phyloP scores from a whole-genome alignment of 2,113 vertebrate genomes.

The Limnothrissa miodon region DNA sequence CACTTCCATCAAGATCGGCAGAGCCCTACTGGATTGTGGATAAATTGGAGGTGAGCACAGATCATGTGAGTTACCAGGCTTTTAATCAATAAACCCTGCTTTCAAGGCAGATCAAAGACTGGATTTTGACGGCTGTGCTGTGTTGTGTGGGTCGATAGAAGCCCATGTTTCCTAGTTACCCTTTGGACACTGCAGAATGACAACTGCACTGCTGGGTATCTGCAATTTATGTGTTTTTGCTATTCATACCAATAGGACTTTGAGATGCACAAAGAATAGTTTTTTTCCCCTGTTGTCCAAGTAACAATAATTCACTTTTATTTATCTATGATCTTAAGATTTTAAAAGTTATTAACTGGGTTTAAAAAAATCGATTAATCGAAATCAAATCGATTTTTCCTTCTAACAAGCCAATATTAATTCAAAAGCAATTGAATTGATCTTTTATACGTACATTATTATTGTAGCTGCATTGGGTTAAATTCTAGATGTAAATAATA shows the following conservation, averaged over 20 bases:
- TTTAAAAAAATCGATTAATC: no score
- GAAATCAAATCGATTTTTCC: no score
- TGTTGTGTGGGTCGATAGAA: background rate
- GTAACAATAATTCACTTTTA: background rate
- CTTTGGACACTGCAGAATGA: background rate
- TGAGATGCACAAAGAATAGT: background rate
- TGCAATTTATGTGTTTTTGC: background rate
- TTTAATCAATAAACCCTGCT: conserved; percentile 12
- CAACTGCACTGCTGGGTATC: background rate
- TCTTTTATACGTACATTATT: no score
- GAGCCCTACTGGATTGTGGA: no score
- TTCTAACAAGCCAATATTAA: no score
- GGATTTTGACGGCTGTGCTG: background rate
- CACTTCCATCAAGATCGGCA: no score
- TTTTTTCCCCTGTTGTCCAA: background rate
- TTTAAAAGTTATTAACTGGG: background rate
- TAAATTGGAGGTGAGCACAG: background rate
- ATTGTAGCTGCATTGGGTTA: no score
- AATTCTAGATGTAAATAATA: no score
- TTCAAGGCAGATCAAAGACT: conserved; percentile 2
- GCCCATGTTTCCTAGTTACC: background rate
- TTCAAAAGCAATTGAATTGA: no score
- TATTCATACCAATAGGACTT: background rate
- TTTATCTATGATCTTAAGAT: background rate
- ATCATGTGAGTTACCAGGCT: background rate